Percentiles rank a stretch among this genome's conserved stretches.
Evolutionary conservation across 2,888 invertebrate species (phyloP).

Genomic region (Campaea margaritaria): DNA sequence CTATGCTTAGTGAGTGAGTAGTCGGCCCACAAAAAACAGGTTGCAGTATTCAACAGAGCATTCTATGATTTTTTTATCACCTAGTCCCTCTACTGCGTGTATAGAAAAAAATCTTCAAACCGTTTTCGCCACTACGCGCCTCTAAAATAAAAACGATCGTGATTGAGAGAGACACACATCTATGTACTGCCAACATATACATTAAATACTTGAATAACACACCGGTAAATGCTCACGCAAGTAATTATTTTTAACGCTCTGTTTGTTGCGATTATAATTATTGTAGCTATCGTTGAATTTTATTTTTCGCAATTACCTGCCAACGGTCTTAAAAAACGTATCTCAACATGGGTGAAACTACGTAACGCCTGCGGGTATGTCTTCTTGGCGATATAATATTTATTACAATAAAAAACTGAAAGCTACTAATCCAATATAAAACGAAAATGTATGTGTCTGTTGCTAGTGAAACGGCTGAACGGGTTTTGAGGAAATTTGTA

Average conservation of each 20-base stretch:
- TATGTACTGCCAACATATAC: conserved; percentile 12
- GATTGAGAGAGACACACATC: conserved; percentile 11
- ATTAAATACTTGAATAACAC: conserved; percentile 37
- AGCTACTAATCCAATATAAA: too few relatives aligned
- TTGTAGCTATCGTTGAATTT: conserved; percentile 40
- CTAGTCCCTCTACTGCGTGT: too few relatives aligned
- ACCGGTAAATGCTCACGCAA: conserved; percentile 47
- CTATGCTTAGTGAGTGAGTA: too few relatives aligned
- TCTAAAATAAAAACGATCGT: conserved; percentile 20
- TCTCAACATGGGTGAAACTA: conserved; percentile 7
- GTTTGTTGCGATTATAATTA: conserved; percentile 45
- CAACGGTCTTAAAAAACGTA: conserved; percentile 8
- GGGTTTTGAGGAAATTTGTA: too few relatives aligned
- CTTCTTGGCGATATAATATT: background rate
- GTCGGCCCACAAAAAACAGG: too few relatives aligned
- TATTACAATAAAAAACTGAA: too few relatives aligned
- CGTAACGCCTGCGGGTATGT: background rate
- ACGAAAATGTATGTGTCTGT: too few relatives aligned
- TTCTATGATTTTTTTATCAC: too few relatives aligned
- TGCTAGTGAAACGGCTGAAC: too few relatives aligned
- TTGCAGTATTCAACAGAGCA: too few relatives aligned
- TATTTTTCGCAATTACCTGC: conserved; percentile 32
- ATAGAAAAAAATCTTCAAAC: too few relatives aligned
- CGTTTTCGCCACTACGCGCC: too few relatives aligned
- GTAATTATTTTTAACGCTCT: conserved; percentile 47